Evolutionary conservation across 2,888 invertebrate species (phyloP).

Genomic region (Rhamphomyia laevipes): DNA sequence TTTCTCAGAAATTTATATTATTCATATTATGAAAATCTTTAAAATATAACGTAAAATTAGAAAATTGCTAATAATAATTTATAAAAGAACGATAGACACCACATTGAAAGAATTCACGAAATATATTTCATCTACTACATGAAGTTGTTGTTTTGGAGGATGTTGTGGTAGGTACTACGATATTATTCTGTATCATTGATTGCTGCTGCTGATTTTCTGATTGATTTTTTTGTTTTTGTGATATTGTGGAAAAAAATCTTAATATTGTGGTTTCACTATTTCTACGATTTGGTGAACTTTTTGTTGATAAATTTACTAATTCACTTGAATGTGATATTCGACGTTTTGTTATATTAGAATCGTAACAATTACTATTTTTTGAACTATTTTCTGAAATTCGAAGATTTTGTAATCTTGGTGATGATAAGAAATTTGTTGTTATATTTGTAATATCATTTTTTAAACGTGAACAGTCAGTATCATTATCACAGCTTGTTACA

Average conservation of each 20-base stretch:
- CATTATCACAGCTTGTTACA: not conserved
- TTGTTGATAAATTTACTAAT: too few relatives aligned
- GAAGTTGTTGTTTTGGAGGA: not conserved
- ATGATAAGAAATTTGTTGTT: slow-evolving; percentile 16
- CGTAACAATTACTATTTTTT: slow-evolving; percentile 5
- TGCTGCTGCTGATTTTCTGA: slow-evolving; percentile 10
- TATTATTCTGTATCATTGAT: slow-evolving; percentile 1
- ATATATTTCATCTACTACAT: too few relatives aligned
- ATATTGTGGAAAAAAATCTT: slow-evolving; percentile 32
- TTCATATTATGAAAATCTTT: too few relatives aligned
- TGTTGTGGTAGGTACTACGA: not conserved
- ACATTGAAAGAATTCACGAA: too few relatives aligned
- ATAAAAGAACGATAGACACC: too few relatives aligned
- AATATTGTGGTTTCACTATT: slow-evolving; percentile 35
- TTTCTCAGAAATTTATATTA: too few relatives aligned
- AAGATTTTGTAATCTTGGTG: slow-evolving; percentile 30
- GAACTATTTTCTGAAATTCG: slow-evolving; percentile 28
- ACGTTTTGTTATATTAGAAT: slow-evolving; percentile 22
- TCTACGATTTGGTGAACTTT: slow-evolving; percentile 29
- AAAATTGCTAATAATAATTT: too few relatives aligned
- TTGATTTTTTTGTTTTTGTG: slow-evolving; percentile 15
- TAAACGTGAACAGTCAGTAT: not conserved
- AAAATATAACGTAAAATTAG: too few relatives aligned
- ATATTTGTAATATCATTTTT: not conserved
- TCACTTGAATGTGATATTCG: slow-evolving; percentile 25